These are phyloP conservation scores for Jordanella pulchra DNA, from an alignment of 2,797 vertebrate species.

Conservation along the genomic window DNA sequence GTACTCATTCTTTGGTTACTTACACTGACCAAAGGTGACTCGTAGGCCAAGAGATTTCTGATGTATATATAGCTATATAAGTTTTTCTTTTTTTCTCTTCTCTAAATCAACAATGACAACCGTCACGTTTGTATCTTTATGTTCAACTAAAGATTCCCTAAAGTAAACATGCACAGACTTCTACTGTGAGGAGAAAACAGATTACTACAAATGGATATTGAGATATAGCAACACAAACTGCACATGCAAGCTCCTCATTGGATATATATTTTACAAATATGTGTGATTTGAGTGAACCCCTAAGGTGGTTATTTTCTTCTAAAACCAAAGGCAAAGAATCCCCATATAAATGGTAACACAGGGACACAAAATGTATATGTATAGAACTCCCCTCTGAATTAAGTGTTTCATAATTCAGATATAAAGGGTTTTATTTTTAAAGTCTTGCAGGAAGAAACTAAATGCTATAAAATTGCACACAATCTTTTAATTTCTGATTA, in stretches of 20 bases:
- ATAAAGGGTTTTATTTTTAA: constrained; percentile 42
- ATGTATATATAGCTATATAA: constrained; percentile 20
- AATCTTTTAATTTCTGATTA: constrained; percentile 34
- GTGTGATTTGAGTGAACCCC: constrained; percentile 46
- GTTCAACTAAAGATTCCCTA: constrained; percentile 68
- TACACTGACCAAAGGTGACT: constrained; percentile 80
- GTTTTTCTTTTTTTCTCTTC: constrained; percentile 40
- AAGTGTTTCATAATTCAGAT: constrained; percentile 49
- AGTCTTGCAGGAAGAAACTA: constrained; percentile 36
- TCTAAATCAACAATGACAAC: constrained; percentile 54
- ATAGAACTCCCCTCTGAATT: constrained; percentile 19
- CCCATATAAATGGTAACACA: constrained; percentile 42
- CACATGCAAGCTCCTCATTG: constrained; percentile 77
- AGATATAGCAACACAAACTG: constrained; percentile 81
- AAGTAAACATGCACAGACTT: constrained; percentile 78
- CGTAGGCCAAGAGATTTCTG: constrained; percentile 73
- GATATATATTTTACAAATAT: constrained; percentile 50
- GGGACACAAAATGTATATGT: constrained; percentile 36
- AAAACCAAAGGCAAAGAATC: constrained; percentile 49
- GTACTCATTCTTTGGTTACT: constrained; percentile 82
- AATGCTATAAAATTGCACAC: constrained; percentile 42
- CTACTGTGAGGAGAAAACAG: constrained; percentile 57
- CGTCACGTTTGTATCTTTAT: constrained; percentile 58
- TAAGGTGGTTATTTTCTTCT: constrained; percentile 16
- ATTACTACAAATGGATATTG: constrained; percentile 73